These are phyloP conservation scores for Phenganax stokvisi DNA, from an alignment of 92 coral and sea anemone genomes.

Conservation along the genomic window DNA sequence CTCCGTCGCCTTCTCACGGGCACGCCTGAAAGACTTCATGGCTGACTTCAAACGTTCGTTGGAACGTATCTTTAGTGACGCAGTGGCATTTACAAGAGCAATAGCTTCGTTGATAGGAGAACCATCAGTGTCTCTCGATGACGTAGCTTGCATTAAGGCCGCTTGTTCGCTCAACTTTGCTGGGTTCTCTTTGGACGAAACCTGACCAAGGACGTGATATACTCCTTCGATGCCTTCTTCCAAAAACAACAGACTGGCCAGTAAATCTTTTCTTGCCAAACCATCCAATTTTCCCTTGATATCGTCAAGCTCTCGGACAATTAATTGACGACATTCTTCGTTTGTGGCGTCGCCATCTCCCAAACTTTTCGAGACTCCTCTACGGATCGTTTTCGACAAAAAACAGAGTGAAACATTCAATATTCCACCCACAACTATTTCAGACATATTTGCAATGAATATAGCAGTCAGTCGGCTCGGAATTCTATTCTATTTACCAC, in stretches of 20 bases:
- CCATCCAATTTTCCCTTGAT: neutral
- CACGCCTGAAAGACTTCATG: neutral
- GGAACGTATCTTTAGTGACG: neutral
- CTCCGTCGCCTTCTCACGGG: slow-evolving; percentile 12
- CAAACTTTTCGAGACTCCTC: neutral
- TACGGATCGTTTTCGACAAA: neutral
- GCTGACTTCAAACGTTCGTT: neutral
- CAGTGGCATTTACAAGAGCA: neutral
- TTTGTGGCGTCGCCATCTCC: neutral
- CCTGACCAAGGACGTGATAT: neutral
- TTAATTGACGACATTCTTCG: neutral
- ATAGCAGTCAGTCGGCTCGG: too few relatives aligned
- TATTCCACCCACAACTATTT: neutral
- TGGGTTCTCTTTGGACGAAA: neutral
- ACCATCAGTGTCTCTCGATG: neutral
- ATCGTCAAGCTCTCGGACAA: neutral
- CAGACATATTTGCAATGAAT: neutral
- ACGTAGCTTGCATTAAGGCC: neutral
- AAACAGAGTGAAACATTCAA: neutral
- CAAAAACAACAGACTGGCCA: neutral
- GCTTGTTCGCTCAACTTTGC: neutral
- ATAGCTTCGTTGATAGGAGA: neutral
- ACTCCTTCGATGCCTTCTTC: neutral
- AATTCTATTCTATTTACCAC: too few relatives aligned
- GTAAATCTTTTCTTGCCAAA: slow-evolving; percentile 3